phyloP scores from a whole-genome alignment of 2,797 vertebrate species.

The Discoglossus pictus region DNA sequence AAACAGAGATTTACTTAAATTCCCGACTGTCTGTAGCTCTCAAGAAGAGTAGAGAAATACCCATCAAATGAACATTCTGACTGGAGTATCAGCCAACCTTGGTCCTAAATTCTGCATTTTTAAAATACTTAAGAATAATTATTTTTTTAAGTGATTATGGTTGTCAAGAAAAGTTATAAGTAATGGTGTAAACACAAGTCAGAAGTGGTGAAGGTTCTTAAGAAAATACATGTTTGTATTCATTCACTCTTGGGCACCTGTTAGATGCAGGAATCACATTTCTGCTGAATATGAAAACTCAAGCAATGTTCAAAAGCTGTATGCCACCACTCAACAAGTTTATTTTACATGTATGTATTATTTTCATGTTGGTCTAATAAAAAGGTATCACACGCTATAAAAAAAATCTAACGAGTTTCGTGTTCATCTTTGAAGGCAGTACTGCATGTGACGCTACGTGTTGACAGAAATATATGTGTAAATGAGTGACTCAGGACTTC shows the following conservation, averaged over 20 bases:
- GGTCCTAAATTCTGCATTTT: too few relatives aligned
- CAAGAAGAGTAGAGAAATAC: too few relatives aligned
- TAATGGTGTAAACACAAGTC: too few relatives aligned
- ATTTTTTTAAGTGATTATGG: too few relatives aligned
- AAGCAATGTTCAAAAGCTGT: neutral
- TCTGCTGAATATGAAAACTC: slow-evolving; percentile 14
- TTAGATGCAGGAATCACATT: neutral
- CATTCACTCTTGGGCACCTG: slow-evolving; percentile 1
- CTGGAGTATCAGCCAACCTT: too few relatives aligned
- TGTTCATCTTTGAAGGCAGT: neutral
- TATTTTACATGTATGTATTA: slow-evolving; percentile 3
- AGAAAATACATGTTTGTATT: too few relatives aligned
- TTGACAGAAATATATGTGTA: neutral
- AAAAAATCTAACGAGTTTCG: neutral
- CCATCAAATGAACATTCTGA: too few relatives aligned
- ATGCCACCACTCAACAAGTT: neutral
- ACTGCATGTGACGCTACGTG: neutral
- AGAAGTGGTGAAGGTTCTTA: too few relatives aligned
- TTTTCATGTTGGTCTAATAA: slow-evolving; percentile 23
- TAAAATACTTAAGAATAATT: too few relatives aligned
- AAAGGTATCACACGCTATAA: slow-evolving; percentile 1
- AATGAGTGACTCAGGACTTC: neutral
- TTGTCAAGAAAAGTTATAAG: too few relatives aligned
- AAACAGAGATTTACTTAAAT: too few relatives aligned
- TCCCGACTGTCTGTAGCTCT: too few relatives aligned